These are phyloP conservation scores for Macheiramphus alcinus DNA, from an alignment of 2,113 vertebrate species.

Conservation along the genomic window DNA sequence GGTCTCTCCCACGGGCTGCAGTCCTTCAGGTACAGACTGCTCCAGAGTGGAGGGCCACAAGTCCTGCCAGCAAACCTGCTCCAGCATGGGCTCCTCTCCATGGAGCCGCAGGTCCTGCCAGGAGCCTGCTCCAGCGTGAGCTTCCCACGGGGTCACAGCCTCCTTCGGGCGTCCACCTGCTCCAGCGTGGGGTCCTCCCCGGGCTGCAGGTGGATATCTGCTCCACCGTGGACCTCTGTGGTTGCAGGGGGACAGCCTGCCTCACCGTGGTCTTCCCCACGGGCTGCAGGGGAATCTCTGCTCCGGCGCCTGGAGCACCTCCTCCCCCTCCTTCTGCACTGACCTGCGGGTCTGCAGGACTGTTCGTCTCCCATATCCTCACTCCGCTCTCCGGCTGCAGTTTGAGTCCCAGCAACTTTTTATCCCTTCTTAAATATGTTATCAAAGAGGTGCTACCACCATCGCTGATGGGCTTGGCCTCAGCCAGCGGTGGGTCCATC, in stretches of 20 bases:
- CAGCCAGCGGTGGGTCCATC: accelerated
- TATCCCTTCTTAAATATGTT: not conserved
- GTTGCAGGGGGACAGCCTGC: not conserved
- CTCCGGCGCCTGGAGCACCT: accelerated
- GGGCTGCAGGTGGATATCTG: not conserved
- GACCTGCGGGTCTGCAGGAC: too few species aligned
- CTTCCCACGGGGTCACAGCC: not conserved
- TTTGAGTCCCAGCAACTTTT: not conserved
- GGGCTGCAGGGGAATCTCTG: accelerated
- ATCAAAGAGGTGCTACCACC: accelerated
- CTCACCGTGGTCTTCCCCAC: accelerated
- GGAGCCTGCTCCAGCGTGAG: too few species aligned
- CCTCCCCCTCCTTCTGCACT: not conserved
- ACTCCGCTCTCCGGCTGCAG: not conserved
- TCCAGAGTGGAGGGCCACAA: too few species aligned
- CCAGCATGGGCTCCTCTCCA: too few species aligned
- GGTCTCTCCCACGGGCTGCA: too few species aligned
- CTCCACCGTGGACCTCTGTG: accelerated
- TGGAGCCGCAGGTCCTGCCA: too few species aligned
- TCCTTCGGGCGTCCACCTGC: not conserved
- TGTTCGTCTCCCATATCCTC: not conserved
- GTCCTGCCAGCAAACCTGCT: not conserved
- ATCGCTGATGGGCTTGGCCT: not conserved
- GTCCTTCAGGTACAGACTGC: too few species aligned
- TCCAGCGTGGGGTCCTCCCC: accelerated